A percentile compares a stretch with the other conserved stretches of the same genome.
Conservation (phyloP, 23 tunicate genomes). For the Halocynthia roretzi region DNA sequence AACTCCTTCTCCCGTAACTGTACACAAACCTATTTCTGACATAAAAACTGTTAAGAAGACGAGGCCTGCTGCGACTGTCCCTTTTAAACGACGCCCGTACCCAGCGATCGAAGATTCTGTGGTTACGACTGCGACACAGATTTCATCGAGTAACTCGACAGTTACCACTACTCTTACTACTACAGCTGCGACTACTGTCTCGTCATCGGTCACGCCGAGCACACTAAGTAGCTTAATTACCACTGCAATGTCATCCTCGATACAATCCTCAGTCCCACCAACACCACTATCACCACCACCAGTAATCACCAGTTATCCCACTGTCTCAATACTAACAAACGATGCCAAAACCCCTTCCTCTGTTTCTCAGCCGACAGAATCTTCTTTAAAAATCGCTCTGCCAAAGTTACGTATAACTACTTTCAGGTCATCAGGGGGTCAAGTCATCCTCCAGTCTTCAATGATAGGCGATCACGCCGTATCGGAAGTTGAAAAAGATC, state of each 20-base stretch:
- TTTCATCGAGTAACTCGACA: conserved; percentile 4
- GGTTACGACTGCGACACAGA: conserved; percentile 1
- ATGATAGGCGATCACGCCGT: conserved; percentile 30
- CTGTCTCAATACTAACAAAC: not conserved
- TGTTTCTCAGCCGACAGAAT: not conserved
- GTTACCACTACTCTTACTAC: not conserved
- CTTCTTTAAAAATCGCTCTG: not conserved
- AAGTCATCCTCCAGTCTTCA: conserved; percentile 71
- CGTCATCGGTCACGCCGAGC: not conserved
- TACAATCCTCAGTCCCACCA: not conserved
- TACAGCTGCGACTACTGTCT: not conserved
- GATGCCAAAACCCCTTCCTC: not conserved
- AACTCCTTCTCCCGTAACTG: conserved; percentile 2
- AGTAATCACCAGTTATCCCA: not conserved
- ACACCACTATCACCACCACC: not conserved
- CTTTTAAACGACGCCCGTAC: conserved; percentile 67
- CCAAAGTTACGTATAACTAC: conserved; percentile 62
- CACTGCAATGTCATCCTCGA: not conserved
- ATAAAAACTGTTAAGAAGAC: conserved; percentile 13
- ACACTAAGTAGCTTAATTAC: not conserved
- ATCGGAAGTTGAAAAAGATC: conserved; percentile 22
- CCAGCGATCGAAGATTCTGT: not conserved
- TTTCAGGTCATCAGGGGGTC: conserved; percentile 70
- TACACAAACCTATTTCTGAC: not conserved
- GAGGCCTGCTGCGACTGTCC: conserved; percentile 55